These are phyloP conservation scores for Antennarius striatus DNA, from an alignment of 2,113 vertebrate species.

Conservation along the genomic window DNA sequence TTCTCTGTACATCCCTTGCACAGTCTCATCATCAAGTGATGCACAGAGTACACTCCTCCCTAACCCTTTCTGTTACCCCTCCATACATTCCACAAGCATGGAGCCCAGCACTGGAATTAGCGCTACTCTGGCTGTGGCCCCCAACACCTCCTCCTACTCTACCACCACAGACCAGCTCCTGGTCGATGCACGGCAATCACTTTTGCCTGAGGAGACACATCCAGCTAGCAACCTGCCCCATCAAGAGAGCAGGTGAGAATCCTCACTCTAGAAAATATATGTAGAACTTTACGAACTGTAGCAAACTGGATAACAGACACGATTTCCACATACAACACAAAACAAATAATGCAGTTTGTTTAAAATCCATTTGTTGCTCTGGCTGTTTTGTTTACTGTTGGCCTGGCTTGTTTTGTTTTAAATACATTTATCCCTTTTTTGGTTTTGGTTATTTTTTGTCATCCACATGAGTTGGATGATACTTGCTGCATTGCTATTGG, in stretches of 20 bases:
- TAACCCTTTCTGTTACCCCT: slow-evolving; percentile 64
- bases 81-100: slow-evolving; percentile 55
- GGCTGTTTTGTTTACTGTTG: slow-evolving; percentile 31
- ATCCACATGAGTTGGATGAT: slow-evolving; percentile 63
- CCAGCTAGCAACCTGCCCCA: slow-evolving; percentile 84
- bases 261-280: slow-evolving; percentile 56
- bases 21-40: slow-evolving; percentile 50
- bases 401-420: slow-evolving; percentile 34
- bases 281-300: slow-evolving; percentile 31
- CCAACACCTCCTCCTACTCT: slow-evolving; percentile 73
- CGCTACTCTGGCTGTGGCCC: slow-evolving; percentile 69
- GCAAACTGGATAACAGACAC: slow-evolving; percentile 5
- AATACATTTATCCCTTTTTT: slow-evolving; percentile 20
- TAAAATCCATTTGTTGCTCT: slow-evolving; percentile 21
- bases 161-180: slow-evolving; percentile 71
- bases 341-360: slow-evolving; percentile 6
- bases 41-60: slow-evolving; percentile 43
- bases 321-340: slow-evolving; percentile 22
- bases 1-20: slow-evolving; percentile 72
- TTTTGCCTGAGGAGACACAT: slow-evolving; percentile 92
- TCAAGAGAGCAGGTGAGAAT: slow-evolving; percentile 91
- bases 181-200: slow-evolving; percentile 84
- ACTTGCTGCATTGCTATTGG: slow-evolving; percentile 47
- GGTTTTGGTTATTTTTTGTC: slow-evolving; percentile 30
- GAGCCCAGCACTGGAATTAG: slow-evolving; percentile 62